These are phyloP conservation scores for Nemapogon koenigi DNA, from an alignment of 2,888 invertebrate species.

Conservation along the genomic window DNA sequence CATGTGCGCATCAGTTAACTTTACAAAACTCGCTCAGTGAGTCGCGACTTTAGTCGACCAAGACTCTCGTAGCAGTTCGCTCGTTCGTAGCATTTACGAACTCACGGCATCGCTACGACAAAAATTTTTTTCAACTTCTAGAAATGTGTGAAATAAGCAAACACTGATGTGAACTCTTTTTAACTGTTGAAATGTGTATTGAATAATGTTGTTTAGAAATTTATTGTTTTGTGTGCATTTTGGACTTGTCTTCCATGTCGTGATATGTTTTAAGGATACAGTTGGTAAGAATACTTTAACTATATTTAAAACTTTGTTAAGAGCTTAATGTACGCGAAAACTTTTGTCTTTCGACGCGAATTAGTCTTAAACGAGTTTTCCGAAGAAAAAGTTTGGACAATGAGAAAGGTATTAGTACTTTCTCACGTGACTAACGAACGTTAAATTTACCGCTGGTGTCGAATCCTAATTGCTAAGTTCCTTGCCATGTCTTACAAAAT, in stretches of 20 bases:
- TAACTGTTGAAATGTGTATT: constrained; percentile 42
- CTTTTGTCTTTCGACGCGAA: too few species aligned
- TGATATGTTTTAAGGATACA: constrained; percentile 59
- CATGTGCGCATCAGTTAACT: constrained; percentile 6
- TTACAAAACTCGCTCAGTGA: not conserved
- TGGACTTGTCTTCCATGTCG: constrained; percentile 61
- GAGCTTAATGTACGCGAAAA: too few species aligned
- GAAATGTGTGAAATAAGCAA: constrained; percentile 17
- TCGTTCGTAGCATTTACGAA: constrained; percentile 4
- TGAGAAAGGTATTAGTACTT: too few species aligned
- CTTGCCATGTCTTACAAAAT: too few species aligned
- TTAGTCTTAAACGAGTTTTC: too few species aligned
- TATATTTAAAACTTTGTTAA: too few species aligned
- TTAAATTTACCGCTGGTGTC: too few species aligned
- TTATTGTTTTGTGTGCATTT: constrained; percentile 58
- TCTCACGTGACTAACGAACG: too few species aligned
- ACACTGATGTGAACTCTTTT: not conserved
- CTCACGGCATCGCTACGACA: not conserved
- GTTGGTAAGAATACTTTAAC: constrained; percentile 58
- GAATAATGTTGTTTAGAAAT: constrained; percentile 59
- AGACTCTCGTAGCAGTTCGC: constrained; percentile 2
- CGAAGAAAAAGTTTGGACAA: too few species aligned
- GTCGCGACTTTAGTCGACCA: constrained; percentile 1
- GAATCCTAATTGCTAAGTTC: too few species aligned
- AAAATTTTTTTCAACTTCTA: constrained; percentile 21